Percentiles rank a stretch among this genome's conserved stretches.
Evolutionary conservation across 2,888 invertebrate species (phyloP).

Genomic region (Fissipunctia ypsillon): DNA sequence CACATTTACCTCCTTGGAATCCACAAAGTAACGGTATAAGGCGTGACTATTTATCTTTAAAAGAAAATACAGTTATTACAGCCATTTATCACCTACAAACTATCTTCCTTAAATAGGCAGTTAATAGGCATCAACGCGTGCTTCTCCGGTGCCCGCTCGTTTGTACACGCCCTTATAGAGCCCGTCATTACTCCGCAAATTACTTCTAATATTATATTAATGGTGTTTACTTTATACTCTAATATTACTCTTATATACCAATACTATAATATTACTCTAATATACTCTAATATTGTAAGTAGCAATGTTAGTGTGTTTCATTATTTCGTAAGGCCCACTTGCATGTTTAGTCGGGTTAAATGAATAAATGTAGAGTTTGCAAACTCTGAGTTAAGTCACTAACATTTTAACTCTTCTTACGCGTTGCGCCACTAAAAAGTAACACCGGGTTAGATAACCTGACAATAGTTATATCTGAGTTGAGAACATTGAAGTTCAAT

Average conservation of each 20-base stretch:
- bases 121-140: slow-evolving; percentile 49
- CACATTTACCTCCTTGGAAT: slow-evolving; percentile 35
- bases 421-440: too few relatives aligned
- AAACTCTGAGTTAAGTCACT: too few relatives aligned
- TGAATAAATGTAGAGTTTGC: too few relatives aligned
- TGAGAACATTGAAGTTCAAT: too few relatives aligned
- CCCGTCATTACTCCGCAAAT: slow-evolving; percentile 33
- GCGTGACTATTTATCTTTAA: slow-evolving; percentile 51
- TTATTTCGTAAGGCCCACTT: too few relatives aligned
- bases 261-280: too few relatives aligned
- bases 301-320: not conserved
- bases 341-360: too few relatives aligned
- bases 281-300: too few relatives aligned
- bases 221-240: slow-evolving; percentile 18
- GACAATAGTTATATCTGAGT: too few relatives aligned
- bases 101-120: slow-evolving; percentile 61
- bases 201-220: slow-evolving; percentile 38
- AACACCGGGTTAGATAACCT: too few relatives aligned
- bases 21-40: slow-evolving; percentile 39
- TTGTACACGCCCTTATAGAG: slow-evolving; percentile 47
- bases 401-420: too few relatives aligned
- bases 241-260: too few relatives aligned
- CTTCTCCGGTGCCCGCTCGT: slow-evolving; percentile 31
- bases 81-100: slow-evolving; percentile 59
- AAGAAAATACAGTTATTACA: slow-evolving; percentile 65